Percentiles rank a stretch among this genome's conserved stretches.
These are phyloP conservation scores for Hippocampus kuda DNA, from an alignment of 2,797 vertebrate genomes.

Conservation along the genomic window DNA sequence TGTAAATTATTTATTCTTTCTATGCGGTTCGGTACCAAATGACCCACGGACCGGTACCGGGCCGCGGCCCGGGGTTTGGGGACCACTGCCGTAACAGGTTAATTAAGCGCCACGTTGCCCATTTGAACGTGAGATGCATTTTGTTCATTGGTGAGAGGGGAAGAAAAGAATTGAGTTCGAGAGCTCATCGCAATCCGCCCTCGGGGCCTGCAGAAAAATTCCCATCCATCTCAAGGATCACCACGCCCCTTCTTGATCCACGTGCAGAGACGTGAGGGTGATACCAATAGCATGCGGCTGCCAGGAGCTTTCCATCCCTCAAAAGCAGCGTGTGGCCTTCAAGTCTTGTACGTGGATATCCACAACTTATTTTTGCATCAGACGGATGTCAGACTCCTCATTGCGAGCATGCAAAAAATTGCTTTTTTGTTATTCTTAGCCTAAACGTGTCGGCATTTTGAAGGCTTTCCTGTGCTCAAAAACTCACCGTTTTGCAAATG, in stretches of 20 bases:
- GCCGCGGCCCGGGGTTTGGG: too few species aligned
- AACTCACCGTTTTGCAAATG: too few species aligned
- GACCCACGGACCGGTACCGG: too few species aligned
- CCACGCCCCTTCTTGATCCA: constrained; percentile 37
- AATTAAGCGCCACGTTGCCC: neutral
- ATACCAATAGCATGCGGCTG: constrained; percentile 20
- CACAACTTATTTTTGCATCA: neutral
- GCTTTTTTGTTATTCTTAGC: neutral
- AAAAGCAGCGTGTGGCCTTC: neutral
- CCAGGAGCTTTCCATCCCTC: neutral
- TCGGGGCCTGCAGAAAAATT: constrained; percentile 23
- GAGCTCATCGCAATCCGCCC: constrained; percentile 12
- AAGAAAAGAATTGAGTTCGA: neutral
- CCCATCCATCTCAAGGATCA: constrained; percentile 21
- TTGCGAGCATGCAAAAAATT: neutral
- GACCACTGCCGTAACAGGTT: neutral
- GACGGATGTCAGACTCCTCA: neutral
- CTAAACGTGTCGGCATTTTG: neutral
- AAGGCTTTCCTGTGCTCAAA: neutral
- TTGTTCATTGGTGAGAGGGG: neutral
- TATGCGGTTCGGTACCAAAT: too few species aligned
- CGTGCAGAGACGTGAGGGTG: constrained; percentile 32
- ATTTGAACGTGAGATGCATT: neutral
- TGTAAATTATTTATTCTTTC: too few species aligned
- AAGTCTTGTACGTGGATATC: neutral